These are phyloP conservation scores for Vultur gryphus DNA, from an alignment of 2,797 vertebrate species.

Conservation along the genomic window DNA sequence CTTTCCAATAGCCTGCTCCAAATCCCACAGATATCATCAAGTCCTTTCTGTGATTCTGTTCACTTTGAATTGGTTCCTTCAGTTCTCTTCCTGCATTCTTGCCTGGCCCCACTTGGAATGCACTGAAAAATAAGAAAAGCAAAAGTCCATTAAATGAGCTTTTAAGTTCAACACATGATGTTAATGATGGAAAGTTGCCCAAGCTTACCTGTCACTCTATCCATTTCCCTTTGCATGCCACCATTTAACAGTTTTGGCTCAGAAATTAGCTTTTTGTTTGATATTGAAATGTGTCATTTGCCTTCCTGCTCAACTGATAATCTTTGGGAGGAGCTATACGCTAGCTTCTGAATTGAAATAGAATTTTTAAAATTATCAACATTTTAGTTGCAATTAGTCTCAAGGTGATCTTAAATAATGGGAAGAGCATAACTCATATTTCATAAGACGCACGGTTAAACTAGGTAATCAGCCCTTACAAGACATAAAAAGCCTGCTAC, in stretches of 20 bases:
- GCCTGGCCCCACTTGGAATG: accelerated
- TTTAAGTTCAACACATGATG: background rate
- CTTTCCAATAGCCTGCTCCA: background rate
- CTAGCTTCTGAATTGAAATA: background rate
- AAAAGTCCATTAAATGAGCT: background rate
- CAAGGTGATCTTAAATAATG: background rate
- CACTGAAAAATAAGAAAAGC: background rate
- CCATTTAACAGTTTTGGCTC: background rate
- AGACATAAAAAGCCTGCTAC: background rate
- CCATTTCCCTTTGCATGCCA: background rate
- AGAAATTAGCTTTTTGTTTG: background rate
- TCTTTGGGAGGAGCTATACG: background rate
- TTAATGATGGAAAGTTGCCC: background rate
- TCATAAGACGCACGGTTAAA: background rate
- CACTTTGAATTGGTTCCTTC: background rate
- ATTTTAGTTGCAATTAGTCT: background rate
- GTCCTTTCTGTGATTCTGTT: background rate
- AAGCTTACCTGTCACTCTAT: no score
- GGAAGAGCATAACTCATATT: background rate
- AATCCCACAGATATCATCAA: background rate
- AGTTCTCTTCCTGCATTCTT: background rate
- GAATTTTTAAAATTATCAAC: background rate
- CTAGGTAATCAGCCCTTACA: background rate
- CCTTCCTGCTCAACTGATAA: background rate
- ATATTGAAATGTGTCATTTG: background rate